A percentile compares a stretch with the other conserved stretches of the same genome.
phyloP scores from a whole-genome alignment of 2,888 invertebrate species.

The Acanthosoma haemorrhoidale region DNA sequence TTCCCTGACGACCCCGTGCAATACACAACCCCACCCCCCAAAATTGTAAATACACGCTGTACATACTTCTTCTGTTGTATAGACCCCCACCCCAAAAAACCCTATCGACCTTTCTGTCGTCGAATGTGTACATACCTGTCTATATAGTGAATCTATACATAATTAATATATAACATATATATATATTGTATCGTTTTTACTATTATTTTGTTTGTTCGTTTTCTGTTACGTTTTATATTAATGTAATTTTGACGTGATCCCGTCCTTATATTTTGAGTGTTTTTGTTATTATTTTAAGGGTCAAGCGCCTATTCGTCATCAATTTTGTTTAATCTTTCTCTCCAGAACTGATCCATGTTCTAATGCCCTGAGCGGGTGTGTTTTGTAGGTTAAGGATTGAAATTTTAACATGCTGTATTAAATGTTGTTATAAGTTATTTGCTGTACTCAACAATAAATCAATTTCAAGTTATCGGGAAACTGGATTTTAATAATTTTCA shows the following conservation, averaged over 20 bases:
- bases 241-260: background rate
- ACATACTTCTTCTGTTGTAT: slow-evolving; percentile 16
- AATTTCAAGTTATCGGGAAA: no score
- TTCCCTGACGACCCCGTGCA: background rate
- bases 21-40: background rate
- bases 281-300: slow-evolving; percentile 15
- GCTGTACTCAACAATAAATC: no score
- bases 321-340: background rate
- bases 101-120: slow-evolving; percentile 13
- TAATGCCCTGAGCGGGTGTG: background rate
- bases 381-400: no score
- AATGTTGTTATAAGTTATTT: no score
- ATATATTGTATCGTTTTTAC: slow-evolving; percentile 19
- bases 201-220: slow-evolving; percentile 16
- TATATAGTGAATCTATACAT: slow-evolving; percentile 20
- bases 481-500: no score
- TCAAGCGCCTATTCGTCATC: background rate
- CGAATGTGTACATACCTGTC: slow-evolving; percentile 17
- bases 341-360: slow-evolving; percentile 6
- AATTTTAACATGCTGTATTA: no score
- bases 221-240: slow-evolving; percentile 13
- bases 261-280: slow-evolving; percentile 11
- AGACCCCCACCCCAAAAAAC: background rate
- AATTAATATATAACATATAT: slow-evolving; percentile 13
- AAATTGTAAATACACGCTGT: slow-evolving; percentile 12